Evolutionary conservation across 2,888 invertebrate species (phyloP).

Genomic region (Harpalus rubripes): DNA sequence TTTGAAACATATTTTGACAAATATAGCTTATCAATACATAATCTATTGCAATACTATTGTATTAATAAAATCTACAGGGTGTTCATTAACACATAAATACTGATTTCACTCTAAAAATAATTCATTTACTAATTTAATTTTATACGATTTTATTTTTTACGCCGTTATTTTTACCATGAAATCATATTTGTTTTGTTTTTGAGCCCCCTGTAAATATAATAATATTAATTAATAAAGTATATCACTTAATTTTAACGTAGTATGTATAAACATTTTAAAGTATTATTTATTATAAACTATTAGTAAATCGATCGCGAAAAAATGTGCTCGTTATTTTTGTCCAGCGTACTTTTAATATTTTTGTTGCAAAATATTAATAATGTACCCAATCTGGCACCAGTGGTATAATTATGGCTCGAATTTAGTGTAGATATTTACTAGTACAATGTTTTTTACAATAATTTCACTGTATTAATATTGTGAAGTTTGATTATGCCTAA

Average conservation of each 20-base stretch:
- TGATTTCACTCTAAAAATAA: background rate
- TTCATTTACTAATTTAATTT: background rate
- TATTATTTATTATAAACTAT: slow-evolving; percentile 63
- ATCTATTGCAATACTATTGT: slow-evolving; percentile 62
- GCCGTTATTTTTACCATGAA: background rate
- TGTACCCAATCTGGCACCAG: slow-evolving; percentile 55
- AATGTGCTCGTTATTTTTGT: slow-evolving; percentile 39
- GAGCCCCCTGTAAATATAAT: slow-evolving; percentile 34
- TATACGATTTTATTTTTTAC: no score
- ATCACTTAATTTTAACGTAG: slow-evolving; percentile 62
- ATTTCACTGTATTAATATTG: slow-evolving; percentile 60
- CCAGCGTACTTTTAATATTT: slow-evolving; percentile 37
- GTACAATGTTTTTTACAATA: slow-evolving; percentile 63
- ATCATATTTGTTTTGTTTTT: background rate
- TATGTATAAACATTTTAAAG: slow-evolving; percentile 62
- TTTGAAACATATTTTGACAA: slow-evolving; percentile 65
- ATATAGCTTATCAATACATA: slow-evolving; percentile 62
- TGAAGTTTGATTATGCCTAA: slow-evolving; percentile 60
- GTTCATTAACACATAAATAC: background rate
- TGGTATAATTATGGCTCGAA: slow-evolving; percentile 44
- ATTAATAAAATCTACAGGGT: slow-evolving; percentile 50
- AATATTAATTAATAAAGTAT: slow-evolving; percentile 48
- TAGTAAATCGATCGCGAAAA: slow-evolving; percentile 48
- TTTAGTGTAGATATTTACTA: slow-evolving; percentile 61
- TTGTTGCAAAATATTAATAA: slow-evolving; percentile 38